Conservation (phyloP, 1,140 invertebrate species). For the Lordiphosa mommai region DNA sequence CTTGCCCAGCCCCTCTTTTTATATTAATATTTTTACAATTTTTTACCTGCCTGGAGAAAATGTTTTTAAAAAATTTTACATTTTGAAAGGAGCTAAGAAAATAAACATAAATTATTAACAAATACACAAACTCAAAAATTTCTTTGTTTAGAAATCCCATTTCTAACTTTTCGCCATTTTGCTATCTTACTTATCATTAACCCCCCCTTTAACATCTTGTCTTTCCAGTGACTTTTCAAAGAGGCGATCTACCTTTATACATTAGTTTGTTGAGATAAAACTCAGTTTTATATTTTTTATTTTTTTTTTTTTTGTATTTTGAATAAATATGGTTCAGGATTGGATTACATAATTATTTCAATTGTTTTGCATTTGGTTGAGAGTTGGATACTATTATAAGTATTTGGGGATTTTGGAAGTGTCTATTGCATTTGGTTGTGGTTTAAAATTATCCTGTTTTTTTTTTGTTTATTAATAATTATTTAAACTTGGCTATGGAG, state of each 20-base stretch:
- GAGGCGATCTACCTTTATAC: slow-evolving; percentile 19
- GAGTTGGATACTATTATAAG: slow-evolving; percentile 17
- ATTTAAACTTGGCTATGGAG: slow-evolving; percentile 79
- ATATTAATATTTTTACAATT: no score
- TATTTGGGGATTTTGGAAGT: slow-evolving; percentile 57
- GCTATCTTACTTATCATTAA: no score
- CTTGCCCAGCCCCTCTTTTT: no score
- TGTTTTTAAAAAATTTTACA: no score
- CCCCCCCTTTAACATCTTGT: background rate
- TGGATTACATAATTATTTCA: slow-evolving; percentile 66
- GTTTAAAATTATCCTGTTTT: slow-evolving; percentile 3
- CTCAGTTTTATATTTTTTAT: slow-evolving; percentile 30
- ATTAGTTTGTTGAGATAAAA: slow-evolving; percentile 32
- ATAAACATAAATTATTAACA: no score
- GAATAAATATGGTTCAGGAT: slow-evolving; percentile 67
- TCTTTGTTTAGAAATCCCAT: no score
- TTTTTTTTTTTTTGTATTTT: no score
- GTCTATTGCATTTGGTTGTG: slow-evolving; percentile 74
- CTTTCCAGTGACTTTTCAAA: slow-evolving; percentile 18
- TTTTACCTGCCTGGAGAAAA: no score
- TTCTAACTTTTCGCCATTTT: no score
- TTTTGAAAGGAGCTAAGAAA: no score
- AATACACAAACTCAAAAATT: no score
- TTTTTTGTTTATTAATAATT: slow-evolving; percentile 9
- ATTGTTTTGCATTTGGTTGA: background rate